Conservation (phyloP, 2,888 invertebrate genomes). For the Parnassius apollo region DNA sequence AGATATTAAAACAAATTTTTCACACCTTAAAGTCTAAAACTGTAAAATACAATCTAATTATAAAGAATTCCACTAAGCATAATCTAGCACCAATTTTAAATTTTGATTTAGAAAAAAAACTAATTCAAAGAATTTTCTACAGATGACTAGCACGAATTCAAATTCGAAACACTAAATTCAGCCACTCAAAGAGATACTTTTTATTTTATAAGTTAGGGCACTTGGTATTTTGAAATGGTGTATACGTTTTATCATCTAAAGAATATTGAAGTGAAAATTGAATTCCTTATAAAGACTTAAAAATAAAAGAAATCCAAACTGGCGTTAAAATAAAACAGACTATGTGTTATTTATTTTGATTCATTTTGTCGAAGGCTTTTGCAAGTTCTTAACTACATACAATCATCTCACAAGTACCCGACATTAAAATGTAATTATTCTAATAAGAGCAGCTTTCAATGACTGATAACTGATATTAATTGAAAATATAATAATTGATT, state of each 20-base stretch:
- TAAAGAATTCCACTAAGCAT: constrained; percentile 35
- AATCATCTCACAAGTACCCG: too few species aligned
- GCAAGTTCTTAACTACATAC: not conserved
- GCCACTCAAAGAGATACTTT: constrained; percentile 5
- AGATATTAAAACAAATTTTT: constrained; percentile 31
- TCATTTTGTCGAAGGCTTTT: not conserved
- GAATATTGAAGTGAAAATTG: too few species aligned
- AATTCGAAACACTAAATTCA: constrained; percentile 29
- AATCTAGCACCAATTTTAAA: constrained; percentile 46
- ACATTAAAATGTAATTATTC: too few species aligned
- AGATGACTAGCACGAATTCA: constrained; percentile 52
- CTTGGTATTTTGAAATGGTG: constrained; percentile 19
- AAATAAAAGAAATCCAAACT: not conserved
- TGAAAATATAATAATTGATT: too few species aligned
- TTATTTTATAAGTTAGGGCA: constrained; percentile 1
- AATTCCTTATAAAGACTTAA: not conserved
- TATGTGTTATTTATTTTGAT: not conserved
- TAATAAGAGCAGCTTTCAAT: too few species aligned
- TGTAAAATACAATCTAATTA: constrained; percentile 25
- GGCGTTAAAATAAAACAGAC: not conserved
- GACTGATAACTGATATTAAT: too few species aligned
- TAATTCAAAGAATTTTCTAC: constrained; percentile 37
- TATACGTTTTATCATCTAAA: not conserved
- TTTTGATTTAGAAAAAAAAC: constrained; percentile 31
- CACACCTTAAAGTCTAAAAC: constrained; percentile 31